A percentile compares a stretch with the other conserved stretches of the same genome.
These are phyloP conservation scores for Dendrolimus punctatus DNA, from an alignment of 1,140 invertebrate species.

Conservation along the genomic window DNA sequence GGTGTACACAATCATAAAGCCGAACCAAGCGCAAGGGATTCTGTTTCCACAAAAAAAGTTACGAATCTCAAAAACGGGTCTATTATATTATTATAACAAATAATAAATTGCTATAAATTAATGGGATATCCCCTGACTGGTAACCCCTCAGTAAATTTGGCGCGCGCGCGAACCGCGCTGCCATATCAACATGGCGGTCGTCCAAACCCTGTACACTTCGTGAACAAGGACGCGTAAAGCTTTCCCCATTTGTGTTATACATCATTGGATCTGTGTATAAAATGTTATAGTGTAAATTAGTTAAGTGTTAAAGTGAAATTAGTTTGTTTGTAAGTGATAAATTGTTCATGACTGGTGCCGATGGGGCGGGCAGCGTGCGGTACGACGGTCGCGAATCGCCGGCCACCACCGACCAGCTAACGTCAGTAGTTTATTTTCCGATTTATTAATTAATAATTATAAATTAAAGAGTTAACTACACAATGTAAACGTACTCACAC, in stretches of 20 bases:
- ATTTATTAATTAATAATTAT: too few species aligned
- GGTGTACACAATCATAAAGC: too few species aligned
- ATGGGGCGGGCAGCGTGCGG: conserved; percentile 50
- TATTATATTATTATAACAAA: too few species aligned
- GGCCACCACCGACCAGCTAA: conserved; percentile 64
- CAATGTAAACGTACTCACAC: too few species aligned
- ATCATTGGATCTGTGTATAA: conserved; percentile 18
- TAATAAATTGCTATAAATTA: conserved; percentile 2
- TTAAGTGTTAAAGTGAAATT: conserved; percentile 26
- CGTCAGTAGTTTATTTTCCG: conserved; percentile 36
- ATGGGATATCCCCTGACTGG: conserved; percentile 12
- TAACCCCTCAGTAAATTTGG: conserved; percentile 41
- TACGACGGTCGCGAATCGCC: conserved; percentile 59
- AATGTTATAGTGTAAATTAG: conserved; percentile 49
- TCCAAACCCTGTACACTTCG: conserved; percentile 1
- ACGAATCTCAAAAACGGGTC: too few species aligned
- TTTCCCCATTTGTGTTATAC: too few species aligned
- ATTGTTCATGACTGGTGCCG: conserved; percentile 54
- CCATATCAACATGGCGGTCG: conserved; percentile 57
- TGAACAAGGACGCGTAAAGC: too few species aligned
- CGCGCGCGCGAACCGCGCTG: conserved; percentile 59
- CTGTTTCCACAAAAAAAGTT: too few species aligned
- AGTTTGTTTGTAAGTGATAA: conserved; percentile 39
- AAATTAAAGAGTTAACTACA: too few species aligned
- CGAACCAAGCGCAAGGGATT: too few species aligned